Percentiles rank a stretch among this genome's conserved stretches.
phyloP scores from a whole-genome alignment of 2,888 invertebrate genomes.

The Acleris emargana region DNA sequence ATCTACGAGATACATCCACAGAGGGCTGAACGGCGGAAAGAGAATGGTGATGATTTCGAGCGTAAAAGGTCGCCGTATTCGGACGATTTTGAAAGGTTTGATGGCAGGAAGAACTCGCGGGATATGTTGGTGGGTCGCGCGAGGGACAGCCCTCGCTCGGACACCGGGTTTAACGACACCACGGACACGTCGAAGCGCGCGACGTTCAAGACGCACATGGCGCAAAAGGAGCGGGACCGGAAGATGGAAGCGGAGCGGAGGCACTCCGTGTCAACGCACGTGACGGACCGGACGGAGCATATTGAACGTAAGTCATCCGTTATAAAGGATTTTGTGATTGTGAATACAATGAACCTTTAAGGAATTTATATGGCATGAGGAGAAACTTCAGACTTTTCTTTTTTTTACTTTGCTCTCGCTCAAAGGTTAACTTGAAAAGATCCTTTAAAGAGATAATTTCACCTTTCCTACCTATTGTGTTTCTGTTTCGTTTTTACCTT shows the following conservation, averaged over 20 bases:
- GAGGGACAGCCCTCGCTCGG: constrained; percentile 76
- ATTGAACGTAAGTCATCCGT: constrained; percentile 70
- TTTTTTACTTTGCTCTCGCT: too few relatives aligned
- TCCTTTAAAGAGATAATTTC: too few relatives aligned
- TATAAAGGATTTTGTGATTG: too few relatives aligned
- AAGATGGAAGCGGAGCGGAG: constrained; percentile 88
- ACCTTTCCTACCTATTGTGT: too few relatives aligned
- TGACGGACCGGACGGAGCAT: constrained; percentile 87
- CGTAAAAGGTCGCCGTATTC: constrained; percentile 69
- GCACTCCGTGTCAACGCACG: constrained; percentile 89
- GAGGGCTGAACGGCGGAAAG: constrained; percentile 64
- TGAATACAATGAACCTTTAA: too few relatives aligned
- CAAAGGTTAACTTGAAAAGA: too few relatives aligned
- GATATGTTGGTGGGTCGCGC: constrained; percentile 78
- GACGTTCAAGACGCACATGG: constrained; percentile 89
- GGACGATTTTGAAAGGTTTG: constrained; percentile 76
- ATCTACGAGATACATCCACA: constrained; percentile 76
- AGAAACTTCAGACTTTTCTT: too few relatives aligned
- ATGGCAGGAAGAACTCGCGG: constrained; percentile 77
- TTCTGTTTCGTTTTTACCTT: too few relatives aligned
- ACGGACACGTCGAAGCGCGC: constrained; percentile 76
- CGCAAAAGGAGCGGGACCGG: constrained; percentile 85
- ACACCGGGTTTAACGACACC: constrained; percentile 64
- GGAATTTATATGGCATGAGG: too few relatives aligned
- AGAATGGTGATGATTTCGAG: constrained; percentile 69